Conservation (phyloP, 2,797 vertebrate species). For the Onychomys arenicola region DNA sequence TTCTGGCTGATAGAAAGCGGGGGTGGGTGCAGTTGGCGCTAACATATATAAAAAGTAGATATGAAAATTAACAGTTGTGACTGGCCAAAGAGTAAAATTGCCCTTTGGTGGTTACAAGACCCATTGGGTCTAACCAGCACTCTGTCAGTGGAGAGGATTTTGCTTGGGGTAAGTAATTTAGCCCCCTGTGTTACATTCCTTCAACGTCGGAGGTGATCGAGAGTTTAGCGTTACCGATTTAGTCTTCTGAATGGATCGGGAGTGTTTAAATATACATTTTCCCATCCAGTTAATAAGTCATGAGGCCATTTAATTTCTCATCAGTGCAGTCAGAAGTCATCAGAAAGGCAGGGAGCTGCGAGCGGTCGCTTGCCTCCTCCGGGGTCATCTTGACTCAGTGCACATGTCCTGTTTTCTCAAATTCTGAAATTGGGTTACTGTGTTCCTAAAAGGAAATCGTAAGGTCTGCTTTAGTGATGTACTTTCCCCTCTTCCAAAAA, state of each 20-base stretch:
- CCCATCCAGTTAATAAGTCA: slow-evolving; percentile 61
- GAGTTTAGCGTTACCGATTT: slow-evolving; percentile 52
- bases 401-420: background rate
- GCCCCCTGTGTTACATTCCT: background rate
- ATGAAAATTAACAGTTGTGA: slow-evolving; percentile 19
- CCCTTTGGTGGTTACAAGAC: slow-evolving; percentile 4
- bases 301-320: slow-evolving; percentile 50
- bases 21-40: background rate
- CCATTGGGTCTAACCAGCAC: background rate
- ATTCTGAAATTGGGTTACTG: slow-evolving; percentile 2
- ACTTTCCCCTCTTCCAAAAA: background rate
- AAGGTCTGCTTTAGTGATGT: background rate
- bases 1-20: slow-evolving; percentile 3
- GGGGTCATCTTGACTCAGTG: slow-evolving; percentile 2
- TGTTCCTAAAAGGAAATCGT: background rate
- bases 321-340: slow-evolving; percentile 20
- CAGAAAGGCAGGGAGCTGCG: background rate
- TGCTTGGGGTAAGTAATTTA: slow-evolving; percentile 43
- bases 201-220: slow-evolving; percentile 60
- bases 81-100: slow-evolving; percentile 30
- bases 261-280: slow-evolving; percentile 72
- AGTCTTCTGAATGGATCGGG: slow-evolving; percentile 36
- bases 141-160: slow-evolving; percentile 58
- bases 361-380: background rate
- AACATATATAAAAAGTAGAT: background rate